Conservation (phyloP, 1,140 invertebrate genomes). For the Leptoteleia sp. region DNA sequence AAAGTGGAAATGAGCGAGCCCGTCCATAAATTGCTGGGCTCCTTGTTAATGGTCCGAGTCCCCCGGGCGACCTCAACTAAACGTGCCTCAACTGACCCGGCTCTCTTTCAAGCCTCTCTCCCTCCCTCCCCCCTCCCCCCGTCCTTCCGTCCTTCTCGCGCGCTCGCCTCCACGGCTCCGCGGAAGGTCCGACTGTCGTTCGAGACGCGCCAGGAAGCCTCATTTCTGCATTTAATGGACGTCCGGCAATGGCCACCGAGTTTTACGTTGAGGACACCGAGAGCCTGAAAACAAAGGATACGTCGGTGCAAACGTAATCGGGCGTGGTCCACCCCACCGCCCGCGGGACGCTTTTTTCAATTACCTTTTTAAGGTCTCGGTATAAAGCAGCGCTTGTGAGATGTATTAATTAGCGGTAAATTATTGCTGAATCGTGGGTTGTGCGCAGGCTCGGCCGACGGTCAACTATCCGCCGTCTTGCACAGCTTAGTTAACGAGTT, state of each 20-base stretch:
- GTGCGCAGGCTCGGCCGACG: conserved; percentile 25
- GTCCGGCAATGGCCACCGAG: conserved; percentile 77
- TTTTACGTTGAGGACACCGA: conserved; percentile 67
- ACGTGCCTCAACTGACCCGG: conserved; percentile 77
- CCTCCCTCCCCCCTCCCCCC: no score
- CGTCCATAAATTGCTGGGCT: conserved; percentile 81
- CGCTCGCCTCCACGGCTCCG: conserved; percentile 38
- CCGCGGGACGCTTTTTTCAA: conserved; percentile 33
- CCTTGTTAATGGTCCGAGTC: conserved; percentile 81
- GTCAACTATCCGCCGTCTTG: conserved; percentile 26
- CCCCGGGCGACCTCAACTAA: conserved; percentile 79
- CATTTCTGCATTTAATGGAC: conserved; percentile 80
- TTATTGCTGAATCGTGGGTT: conserved; percentile 34
- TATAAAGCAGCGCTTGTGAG: conserved; percentile 37
- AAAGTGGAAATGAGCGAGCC: conserved; percentile 81
- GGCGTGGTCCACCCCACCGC: conserved; percentile 75
- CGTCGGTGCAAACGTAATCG: conserved; percentile 75
- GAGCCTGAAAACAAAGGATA: conserved; percentile 75
- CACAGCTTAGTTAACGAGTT: conserved; percentile 32
- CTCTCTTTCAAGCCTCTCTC: conserved; percentile 67
- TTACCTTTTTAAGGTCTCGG: conserved; percentile 47
- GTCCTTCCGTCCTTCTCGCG: conserved; percentile 43
- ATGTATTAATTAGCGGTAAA: conserved; percentile 57
- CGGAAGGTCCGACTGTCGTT: conserved; percentile 75
- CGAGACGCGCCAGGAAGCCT: conserved; percentile 75